Conservation (phyloP, 2,113 vertebrate genomes). For the Leptocoma aspasia region DNA sequence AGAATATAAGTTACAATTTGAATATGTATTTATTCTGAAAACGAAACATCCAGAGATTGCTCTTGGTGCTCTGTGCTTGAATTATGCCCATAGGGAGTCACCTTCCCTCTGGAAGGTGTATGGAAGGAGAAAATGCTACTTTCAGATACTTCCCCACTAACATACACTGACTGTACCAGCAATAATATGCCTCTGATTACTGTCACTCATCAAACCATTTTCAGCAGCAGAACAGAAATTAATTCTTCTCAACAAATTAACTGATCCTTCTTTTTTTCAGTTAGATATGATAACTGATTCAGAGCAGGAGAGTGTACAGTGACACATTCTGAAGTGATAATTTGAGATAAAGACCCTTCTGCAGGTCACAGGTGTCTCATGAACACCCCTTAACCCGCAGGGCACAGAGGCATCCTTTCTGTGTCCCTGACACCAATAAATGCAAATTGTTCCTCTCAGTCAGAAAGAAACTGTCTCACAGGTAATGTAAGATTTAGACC, state of each 20-base stretch:
- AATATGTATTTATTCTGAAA: neutral
- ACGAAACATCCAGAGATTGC: neutral
- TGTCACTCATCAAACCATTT: neutral
- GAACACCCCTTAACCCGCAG: accelerated
- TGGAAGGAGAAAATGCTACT: neutral
- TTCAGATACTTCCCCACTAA: neutral
- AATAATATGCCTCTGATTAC: neutral
- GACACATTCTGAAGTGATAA: neutral
- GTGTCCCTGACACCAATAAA: neutral
- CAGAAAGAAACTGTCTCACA: neutral
- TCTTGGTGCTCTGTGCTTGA: neutral
- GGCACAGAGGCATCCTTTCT: neutral
- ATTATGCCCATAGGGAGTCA: neutral
- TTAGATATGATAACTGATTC: neutral
- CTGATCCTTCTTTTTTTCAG: neutral
- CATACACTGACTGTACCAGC: neutral
- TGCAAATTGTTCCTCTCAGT: neutral
- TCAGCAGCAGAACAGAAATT: neutral
- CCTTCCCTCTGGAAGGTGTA: neutral
- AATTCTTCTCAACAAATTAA: neutral
- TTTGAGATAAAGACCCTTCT: neutral
- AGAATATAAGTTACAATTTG: neutral
- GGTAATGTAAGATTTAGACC: neutral
- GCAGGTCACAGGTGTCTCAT: accelerated
- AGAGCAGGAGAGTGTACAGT: neutral